Evolutionary conservation across 2,888 invertebrate species (phyloP).

Genomic region (Callimorpha dominula): DNA sequence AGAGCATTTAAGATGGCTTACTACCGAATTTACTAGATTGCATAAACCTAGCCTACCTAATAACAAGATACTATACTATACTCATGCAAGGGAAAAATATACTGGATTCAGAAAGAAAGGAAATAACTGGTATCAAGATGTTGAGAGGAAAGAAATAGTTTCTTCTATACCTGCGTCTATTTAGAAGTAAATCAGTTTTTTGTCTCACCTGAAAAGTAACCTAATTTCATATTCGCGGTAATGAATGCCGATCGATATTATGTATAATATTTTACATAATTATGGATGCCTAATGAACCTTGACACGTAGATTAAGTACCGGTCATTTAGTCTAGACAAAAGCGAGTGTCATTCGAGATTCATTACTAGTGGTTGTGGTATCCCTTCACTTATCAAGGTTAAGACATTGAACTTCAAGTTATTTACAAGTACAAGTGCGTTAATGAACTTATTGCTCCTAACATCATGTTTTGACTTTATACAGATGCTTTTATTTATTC

Average conservation of each 20-base stretch:
- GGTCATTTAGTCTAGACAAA: constrained; percentile 30
- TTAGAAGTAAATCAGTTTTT: too few species aligned
- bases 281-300: constrained; percentile 31
- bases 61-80: too few species aligned
- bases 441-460: not conserved
- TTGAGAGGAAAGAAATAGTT: too few species aligned
- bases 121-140: too few species aligned
- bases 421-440: not conserved
- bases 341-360: constrained; percentile 4
- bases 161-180: too few species aligned
- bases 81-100: too few species aligned
- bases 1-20: too few species aligned
- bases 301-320: constrained; percentile 35
- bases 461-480: too few species aligned
- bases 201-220: too few species aligned
- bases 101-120: too few species aligned
- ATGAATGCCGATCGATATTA: not conserved
- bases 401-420: constrained; percentile 35
- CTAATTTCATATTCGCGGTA: constrained; percentile 24
- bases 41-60: too few species aligned
- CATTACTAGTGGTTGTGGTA: not conserved
- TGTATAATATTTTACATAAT: not conserved
- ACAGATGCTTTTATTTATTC: not conserved
- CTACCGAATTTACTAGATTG: too few species aligned
- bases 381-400: constrained; percentile 36